phyloP scores from a whole-genome alignment of 2,888 invertebrate species.

The Germaria angustata region DNA sequence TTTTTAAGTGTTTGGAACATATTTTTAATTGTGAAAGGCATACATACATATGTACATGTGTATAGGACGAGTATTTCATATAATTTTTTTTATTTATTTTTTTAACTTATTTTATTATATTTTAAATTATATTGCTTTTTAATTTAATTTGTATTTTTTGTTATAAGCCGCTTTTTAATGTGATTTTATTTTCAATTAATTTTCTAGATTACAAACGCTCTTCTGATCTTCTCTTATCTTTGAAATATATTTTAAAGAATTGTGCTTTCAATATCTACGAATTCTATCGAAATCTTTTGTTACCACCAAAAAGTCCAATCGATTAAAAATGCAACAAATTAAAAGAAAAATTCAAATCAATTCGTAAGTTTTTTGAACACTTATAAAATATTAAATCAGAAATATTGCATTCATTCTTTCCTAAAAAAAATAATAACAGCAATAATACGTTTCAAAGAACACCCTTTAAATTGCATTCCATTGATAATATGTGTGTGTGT shows the following conservation, averaged over 20 bases:
- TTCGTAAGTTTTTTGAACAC: constrained; percentile 48
- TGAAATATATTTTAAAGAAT: constrained; percentile 66
- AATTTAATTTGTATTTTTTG: constrained; percentile 23
- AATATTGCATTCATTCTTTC: constrained; percentile 2
- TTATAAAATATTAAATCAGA: too few relatives aligned
- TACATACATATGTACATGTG: too few relatives aligned
- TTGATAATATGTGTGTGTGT: not conserved
- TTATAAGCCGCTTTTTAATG: constrained; percentile 8
- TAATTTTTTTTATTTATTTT: too few relatives aligned
- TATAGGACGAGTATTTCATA: too few relatives aligned
- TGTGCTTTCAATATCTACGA: constrained; percentile 65
- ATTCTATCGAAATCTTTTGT: constrained; percentile 64
- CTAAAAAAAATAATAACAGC: not conserved
- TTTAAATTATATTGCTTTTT: not conserved
- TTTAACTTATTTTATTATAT: not conserved
- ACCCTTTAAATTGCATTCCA: constrained; percentile 16
- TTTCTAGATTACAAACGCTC: constrained; percentile 63
- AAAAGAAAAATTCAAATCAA: constrained; percentile 5
- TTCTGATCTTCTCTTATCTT: constrained; percentile 64
- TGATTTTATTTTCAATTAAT: constrained; percentile 5
- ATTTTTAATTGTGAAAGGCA: too few relatives aligned
- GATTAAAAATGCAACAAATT: constrained; percentile 2
- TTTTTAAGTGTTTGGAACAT: too few relatives aligned
- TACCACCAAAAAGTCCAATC: constrained; percentile 48
- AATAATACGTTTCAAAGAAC: not conserved